A percentile compares a stretch with the other conserved stretches of the same genome.
phyloP scores from a whole-genome alignment of 2,113 vertebrate genomes.

The Amia ocellicauda region DNA sequence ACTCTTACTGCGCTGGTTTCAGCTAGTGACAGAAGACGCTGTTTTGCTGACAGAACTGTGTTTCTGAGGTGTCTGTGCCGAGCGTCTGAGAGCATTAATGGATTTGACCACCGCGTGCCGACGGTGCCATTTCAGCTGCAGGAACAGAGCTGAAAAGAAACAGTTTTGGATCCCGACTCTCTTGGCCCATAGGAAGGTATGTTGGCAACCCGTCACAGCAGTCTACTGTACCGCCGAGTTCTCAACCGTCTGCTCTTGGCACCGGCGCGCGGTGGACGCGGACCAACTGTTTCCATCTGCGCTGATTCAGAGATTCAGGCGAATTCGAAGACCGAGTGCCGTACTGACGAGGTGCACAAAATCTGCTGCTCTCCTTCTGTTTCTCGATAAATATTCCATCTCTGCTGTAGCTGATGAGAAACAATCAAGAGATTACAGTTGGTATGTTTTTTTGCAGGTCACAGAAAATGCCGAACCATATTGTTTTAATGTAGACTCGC shows the following conservation, averaged over 20 bases:
- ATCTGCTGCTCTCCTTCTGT: conserved; percentile 6
- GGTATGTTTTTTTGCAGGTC: too few species aligned
- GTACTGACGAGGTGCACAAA: background rate
- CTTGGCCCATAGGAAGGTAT: background rate
- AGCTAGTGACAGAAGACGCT: too few species aligned
- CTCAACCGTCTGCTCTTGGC: conserved; percentile 11
- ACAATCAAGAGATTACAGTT: background rate
- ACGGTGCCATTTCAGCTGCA: too few species aligned
- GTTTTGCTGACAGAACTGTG: too few species aligned
- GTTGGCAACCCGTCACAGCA: background rate
- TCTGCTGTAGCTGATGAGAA: background rate
- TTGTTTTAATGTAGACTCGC: too few species aligned
- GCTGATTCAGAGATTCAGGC: background rate
- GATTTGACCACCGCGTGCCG: too few species aligned
- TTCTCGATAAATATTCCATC: background rate
- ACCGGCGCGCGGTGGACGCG: background rate
- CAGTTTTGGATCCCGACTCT: too few species aligned
- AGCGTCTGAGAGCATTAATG: too few species aligned
- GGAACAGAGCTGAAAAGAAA: too few species aligned
- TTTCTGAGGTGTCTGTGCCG: too few species aligned
- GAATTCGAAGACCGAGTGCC: conserved; percentile 1
- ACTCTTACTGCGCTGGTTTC: too few species aligned
- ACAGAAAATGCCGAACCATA: too few species aligned
- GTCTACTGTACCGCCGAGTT: conserved; percentile 4
- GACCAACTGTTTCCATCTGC: conserved; percentile 25